phyloP scores from a whole-genome alignment of 2,797 vertebrate genomes.

The Dromococcyx pavoninus region DNA sequence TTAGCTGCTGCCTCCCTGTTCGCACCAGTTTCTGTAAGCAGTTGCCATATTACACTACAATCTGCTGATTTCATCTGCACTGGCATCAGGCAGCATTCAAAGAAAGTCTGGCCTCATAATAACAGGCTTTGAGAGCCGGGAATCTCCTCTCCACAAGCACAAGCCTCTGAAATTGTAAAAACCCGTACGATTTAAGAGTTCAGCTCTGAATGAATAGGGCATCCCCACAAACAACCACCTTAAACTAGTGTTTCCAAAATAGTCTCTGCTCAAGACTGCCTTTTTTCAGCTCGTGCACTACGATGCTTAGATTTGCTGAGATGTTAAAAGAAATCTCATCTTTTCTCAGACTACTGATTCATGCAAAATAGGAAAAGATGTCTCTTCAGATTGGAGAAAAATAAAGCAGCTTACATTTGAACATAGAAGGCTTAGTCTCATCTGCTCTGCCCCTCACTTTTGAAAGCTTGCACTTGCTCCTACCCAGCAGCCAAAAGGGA shows the following conservation, averaged over 20 bases:
- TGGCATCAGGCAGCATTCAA: conserved; percentile 64
- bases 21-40: conserved; percentile 58
- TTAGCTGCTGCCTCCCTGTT: conserved; percentile 67
- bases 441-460: neutral
- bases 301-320: neutral
- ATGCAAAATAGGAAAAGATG: fast-evolving
- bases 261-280: neutral
- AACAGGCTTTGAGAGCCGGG: conserved; percentile 50
- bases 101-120: conserved; percentile 61
- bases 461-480: neutral
- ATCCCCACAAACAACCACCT: conserved; percentile 14
- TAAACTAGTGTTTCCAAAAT: neutral
- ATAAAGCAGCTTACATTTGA: neutral
- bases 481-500: neutral
- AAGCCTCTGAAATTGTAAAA: conserved; percentile 27
- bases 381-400: neutral
- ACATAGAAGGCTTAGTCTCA: neutral
- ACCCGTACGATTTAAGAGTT: neutral
- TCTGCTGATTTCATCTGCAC: conserved; percentile 72
- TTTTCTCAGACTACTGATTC: neutral
- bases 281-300: neutral
- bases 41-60: conserved; percentile 67
- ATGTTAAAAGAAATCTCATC: neutral
- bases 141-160: conserved; percentile 38
- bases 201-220: neutral